A percentile compares a stretch with the other conserved stretches of the same genome.
phyloP scores from a whole-genome alignment of 1,140 invertebrate genomes.

The Scaptomyza hsui region DNA sequence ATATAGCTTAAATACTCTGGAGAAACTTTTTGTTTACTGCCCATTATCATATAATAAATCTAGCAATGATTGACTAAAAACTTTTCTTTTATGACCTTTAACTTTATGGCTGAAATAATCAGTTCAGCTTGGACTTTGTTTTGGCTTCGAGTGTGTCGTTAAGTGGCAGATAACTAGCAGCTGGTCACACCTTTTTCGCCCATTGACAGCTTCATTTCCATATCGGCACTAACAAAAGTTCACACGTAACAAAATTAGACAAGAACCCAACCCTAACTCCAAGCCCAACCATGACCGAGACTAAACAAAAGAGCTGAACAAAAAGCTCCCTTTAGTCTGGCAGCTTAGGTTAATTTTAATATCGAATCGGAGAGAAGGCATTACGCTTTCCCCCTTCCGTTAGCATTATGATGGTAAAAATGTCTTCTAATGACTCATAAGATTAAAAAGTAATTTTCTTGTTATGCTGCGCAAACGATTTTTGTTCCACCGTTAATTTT shows the following conservation, averaged over 20 bases:
- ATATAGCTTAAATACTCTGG: no score
- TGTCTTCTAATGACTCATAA: constrained; percentile 80
- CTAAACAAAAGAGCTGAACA: constrained; percentile 59
- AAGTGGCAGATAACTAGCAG: constrained; percentile 34
- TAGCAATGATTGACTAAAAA: not conserved
- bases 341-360: constrained; percentile 55
- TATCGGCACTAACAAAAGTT: constrained; percentile 54
- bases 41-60: constrained; percentile 18
- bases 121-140: constrained; percentile 1
- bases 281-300: constrained; percentile 18
- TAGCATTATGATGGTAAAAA: constrained; percentile 68
- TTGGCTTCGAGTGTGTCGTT: constrained; percentile 10
- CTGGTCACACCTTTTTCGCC: constrained; percentile 46
- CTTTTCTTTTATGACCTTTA: constrained; percentile 21
- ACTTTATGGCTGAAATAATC: constrained; percentile 11
- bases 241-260: constrained; percentile 66
- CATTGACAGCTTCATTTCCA: constrained; percentile 68
- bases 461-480: constrained; percentile 69
- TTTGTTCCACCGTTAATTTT: constrained; percentile 66
- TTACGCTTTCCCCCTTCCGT: constrained; percentile 36
- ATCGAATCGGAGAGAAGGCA: constrained; percentile 36
- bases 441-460: constrained; percentile 82
- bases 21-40: not conserved
- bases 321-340: constrained; percentile 51
- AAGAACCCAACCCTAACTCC: not conserved